These are phyloP conservation scores for Crioceris asparagi DNA, from an alignment of 2,888 invertebrate genomes.

Conservation along the genomic window DNA sequence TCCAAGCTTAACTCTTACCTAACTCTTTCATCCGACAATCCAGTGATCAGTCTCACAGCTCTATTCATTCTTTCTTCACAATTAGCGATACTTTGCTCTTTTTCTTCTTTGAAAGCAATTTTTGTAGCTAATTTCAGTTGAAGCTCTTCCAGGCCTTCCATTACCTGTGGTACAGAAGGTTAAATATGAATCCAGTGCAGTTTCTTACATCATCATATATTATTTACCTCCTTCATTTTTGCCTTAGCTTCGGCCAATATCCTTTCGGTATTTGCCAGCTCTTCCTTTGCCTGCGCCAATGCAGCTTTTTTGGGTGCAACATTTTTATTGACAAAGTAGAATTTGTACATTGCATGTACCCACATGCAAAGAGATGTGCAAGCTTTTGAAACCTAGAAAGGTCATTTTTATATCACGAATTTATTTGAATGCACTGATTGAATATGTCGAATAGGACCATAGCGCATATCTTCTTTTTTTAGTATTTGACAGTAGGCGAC, in stretches of 20 bases:
- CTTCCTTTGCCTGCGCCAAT: slow-evolving; percentile 57
- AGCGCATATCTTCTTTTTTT: no score
- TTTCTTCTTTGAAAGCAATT: slow-evolving; percentile 55
- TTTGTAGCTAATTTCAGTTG: slow-evolving; percentile 61
- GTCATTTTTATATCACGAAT: neutral
- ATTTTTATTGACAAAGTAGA: slow-evolving; percentile 72
- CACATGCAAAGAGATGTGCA: slow-evolving; percentile 77
- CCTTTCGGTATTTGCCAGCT: slow-evolving; percentile 56
- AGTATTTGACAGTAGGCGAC: no score
- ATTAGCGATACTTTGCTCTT: slow-evolving; percentile 65
- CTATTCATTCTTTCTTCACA: slow-evolving; percentile 69
- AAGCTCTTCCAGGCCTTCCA: slow-evolving; percentile 67
- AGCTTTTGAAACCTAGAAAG: slow-evolving; percentile 59
- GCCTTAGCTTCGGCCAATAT: slow-evolving; percentile 60
- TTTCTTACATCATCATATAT: no score
- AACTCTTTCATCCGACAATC: slow-evolving; percentile 26
- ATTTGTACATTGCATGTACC: slow-evolving; percentile 89
- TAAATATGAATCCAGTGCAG: no score
- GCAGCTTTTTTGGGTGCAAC: slow-evolving; percentile 86
- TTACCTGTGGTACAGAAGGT: no score
- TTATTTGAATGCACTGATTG: neutral
- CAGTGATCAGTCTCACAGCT: slow-evolving; percentile 51
- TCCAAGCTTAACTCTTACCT: slow-evolving; percentile 2
- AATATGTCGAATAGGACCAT: no score
- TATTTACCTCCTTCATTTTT: slow-evolving; percentile 49